Base-by-base conservation (phyloP, 2,113 vertebrate species). In the Centrocercus urophasianus region DNA sequence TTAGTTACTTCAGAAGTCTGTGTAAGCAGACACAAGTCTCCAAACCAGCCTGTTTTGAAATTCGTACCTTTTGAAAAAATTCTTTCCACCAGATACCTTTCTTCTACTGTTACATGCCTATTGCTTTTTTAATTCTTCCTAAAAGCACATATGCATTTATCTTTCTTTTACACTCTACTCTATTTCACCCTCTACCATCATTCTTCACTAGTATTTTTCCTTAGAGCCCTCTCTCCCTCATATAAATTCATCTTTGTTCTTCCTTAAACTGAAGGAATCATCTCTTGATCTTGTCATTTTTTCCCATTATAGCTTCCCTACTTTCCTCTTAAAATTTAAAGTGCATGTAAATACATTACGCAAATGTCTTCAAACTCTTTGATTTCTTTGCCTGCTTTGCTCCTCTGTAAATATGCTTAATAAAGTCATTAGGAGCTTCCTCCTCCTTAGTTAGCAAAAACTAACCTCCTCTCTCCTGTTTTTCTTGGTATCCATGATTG, bases 211-310 rank as follows among this genome's bases (percentile, higher is more conserved):
- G 82, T 50, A 42, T 87, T 76, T 79, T 93, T 90, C 75, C 60
- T 92, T 9, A 0, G 54, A 30, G 70, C 79, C 50, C 8, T 93
- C 32, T 93, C 91, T 75, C 60, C 56, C 22, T 80, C 54, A 24
- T 76, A 5, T 19, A 70, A 92, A 28, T 86, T 90, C 42, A 77
- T 84, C 78, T 89, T 96, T 75, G 52, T 63, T 89, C 69, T 91
- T 90, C 45, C 52, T 95, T 86, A 73, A 81, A n/a, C 42, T 86
- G 45, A 67, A 32, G 74, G 85, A 87, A 88, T 59, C 9, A 34
- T 71, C 61, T 91, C 70, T 89, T 82, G 84, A 76, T 92, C 6
- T 2, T 79, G 28, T 32, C 9, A 7, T 86, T 95, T 93, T 93
- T 60, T 74, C 15, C 54, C 69, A 28, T 75, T 82, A 79, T 32